Evolutionary conservation across 2,888 invertebrate genomes (phyloP), one percentile per base, ranked within the genome.

Genomic region (Taenaris catops): DNA sequence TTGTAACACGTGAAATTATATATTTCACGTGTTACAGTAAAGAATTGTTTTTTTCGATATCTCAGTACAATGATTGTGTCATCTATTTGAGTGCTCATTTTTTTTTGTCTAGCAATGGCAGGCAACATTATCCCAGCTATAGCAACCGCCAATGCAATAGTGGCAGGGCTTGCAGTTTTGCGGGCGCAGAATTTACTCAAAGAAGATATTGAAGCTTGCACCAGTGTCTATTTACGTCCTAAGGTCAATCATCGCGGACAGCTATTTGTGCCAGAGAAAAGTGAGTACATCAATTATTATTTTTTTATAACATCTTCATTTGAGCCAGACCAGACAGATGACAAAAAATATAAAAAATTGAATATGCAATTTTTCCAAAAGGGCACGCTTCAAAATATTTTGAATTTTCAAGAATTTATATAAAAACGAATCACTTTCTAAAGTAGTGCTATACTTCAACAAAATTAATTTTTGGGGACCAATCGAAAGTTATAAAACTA

Each of bases 41-140:
- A n/a, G n/a, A n/a, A n/a, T n/a, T n/a, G n/a, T 10, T 7, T 16
- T 24, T 10, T 14, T 14, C 4, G 2, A 14, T 3, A 14, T 14
- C 14, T n/a, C n/a, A n/a, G n/a, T n/a, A n/a, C n/a, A n/a, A 14
- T 14, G 14, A 3, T 14, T 4, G 4, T 14, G 4, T 14, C 14
- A 14, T 24, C 41, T 20, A 25, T n/a, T n/a, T n/a, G n/a, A n/a
- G n/a, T n/a, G n/a, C n/a, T n/a, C n/a, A n/a, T n/a, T n/a, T n/a
- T n/a, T n/a, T n/a, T n/a, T n/a, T n/a, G n/a, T n/a, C n/a, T 72
- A 94, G 93, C 99, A 1, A 99, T 99, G 95, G 99, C 99, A 0
- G 99, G 99, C 7, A 99, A 99, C 73, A 99, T 99, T 53, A 98
- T 99, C 60, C 99, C 99, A 3, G 99, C 99, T 0, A 99, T 99